phyloP scores from a whole-genome alignment of 92 coral and sea anemone species.

The Diadumene lineata region DNA sequence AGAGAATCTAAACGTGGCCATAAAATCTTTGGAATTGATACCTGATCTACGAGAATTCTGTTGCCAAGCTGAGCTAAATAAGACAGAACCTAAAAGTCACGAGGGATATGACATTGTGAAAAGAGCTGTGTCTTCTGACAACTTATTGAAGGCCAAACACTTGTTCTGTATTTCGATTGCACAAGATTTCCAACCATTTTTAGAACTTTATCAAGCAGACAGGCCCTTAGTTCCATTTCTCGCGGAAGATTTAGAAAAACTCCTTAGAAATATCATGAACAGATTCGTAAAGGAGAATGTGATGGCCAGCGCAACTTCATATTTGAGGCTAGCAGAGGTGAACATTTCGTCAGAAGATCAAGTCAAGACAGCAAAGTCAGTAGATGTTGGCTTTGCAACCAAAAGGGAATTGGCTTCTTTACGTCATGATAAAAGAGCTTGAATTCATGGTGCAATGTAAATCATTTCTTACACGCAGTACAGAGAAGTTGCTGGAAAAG shows the following conservation, averaged over 20 bases:
- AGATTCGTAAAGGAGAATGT: conserved; percentile 62
- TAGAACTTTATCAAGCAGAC: conserved; percentile 12
- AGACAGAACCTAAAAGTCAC: conserved; percentile 71
- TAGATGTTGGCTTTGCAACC: conserved; percentile 68
- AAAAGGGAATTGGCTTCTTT: conserved; percentile 45
- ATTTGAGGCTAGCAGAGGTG: conserved; percentile 47
- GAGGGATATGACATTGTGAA: conserved; percentile 58
- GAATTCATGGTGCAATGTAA: conserved; percentile 17
- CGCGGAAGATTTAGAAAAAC: conserved; percentile 65
- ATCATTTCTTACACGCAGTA: conserved; percentile 47
- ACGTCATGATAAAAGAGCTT: conserved; percentile 54
- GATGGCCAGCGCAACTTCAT: conserved; percentile 41
- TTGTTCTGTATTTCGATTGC: conserved; percentile 70
- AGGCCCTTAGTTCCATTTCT: conserved; percentile 58
- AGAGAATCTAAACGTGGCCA: conserved; percentile 63
- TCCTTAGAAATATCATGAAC: conserved; percentile 61
- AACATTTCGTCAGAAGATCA: conserved; percentile 58
- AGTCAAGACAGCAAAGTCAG: conserved; percentile 39
- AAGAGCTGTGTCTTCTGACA: conserved; percentile 53
- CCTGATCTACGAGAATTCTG: conserved; percentile 58
- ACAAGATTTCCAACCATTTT: conserved; percentile 27
- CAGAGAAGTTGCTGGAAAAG: conserved; percentile 62
- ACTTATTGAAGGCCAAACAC: conserved; percentile 70
- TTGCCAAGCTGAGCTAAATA: conserved; percentile 49
- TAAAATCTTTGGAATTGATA: conserved; percentile 60